These are phyloP conservation scores for Sitodiplosis mosellana DNA, from an alignment of 1,140 invertebrate genomes.

Conservation along the genomic window DNA sequence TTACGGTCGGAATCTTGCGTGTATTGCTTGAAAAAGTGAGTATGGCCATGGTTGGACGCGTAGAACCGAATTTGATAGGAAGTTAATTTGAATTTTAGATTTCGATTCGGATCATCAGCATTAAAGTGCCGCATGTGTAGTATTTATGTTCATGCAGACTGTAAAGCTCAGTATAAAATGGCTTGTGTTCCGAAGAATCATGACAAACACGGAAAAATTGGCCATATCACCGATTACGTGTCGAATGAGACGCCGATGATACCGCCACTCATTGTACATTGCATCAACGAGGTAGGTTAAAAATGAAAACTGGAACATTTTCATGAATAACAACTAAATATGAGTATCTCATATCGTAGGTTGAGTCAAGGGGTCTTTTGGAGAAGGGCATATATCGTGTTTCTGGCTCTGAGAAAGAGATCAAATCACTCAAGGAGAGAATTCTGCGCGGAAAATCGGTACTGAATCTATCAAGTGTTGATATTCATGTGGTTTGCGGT, in stretches of 20 bases:
- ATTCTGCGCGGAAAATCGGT: slow-evolving; percentile 54
- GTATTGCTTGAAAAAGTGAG: too few relatives aligned
- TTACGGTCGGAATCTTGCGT: too few relatives aligned
- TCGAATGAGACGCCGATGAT: slow-evolving; percentile 74
- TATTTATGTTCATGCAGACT: slow-evolving; percentile 49
- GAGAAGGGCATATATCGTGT: slow-evolving; percentile 85
- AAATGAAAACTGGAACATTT: too few relatives aligned
- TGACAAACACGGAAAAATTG: slow-evolving; percentile 29
- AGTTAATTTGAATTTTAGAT: slow-evolving; percentile 26
- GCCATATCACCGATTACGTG: slow-evolving; percentile 64
- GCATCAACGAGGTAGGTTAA: slow-evolving; percentile 55
- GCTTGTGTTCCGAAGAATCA: slow-evolving; percentile 44
- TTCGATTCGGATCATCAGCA: slow-evolving; percentile 54
- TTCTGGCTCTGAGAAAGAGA: slow-evolving; percentile 65
- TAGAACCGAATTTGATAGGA: too few relatives aligned
- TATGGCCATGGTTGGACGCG: too few relatives aligned
- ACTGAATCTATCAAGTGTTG: slow-evolving; percentile 47
- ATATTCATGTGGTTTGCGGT: slow-evolving; percentile 67
- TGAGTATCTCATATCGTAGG: slow-evolving; percentile 2
- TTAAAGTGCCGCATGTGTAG: slow-evolving; percentile 60
- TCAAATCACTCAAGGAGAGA: slow-evolving; percentile 68
- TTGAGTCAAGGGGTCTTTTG: slow-evolving; percentile 65
- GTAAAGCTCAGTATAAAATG: slow-evolving; percentile 51
- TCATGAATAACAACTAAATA: too few relatives aligned
- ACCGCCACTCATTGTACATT: slow-evolving; percentile 82